These are phyloP conservation scores for Nectonema munidae DNA, from an alignment of 2,888 invertebrate species.

Conservation along the genomic window DNA sequence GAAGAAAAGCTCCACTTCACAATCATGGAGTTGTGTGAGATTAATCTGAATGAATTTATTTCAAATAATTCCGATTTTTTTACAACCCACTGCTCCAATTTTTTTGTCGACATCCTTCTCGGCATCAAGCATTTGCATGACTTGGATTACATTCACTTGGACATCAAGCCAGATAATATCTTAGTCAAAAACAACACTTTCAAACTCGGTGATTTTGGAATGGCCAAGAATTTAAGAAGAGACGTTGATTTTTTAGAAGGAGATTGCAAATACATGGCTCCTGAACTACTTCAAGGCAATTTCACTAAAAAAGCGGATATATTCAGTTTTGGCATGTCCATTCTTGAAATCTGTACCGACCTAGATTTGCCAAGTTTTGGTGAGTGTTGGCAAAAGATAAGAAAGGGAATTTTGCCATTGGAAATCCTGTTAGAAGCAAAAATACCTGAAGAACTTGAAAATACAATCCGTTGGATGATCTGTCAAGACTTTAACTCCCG, in stretches of 20 bases:
- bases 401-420: slow-evolving; percentile 30
- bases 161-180: slow-evolving; percentile 44
- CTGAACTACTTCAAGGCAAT: slow-evolving; percentile 34
- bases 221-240: slow-evolving; percentile 24
- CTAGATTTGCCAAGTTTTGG: slow-evolving; percentile 37
- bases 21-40: slow-evolving; percentile 10
- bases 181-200: slow-evolving; percentile 33
- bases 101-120: slow-evolving; percentile 6
- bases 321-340: slow-evolving; percentile 37
- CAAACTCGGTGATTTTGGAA: slow-evolving; percentile 42
- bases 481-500: too few relatives aligned
- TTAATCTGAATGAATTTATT: too few relatives aligned
- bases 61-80: too few relatives aligned
- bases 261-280: slow-evolving; percentile 40
- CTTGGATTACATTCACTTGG: slow-evolving; percentile 36
- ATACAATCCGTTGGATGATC: too few relatives aligned
- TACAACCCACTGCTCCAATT: too few relatives aligned
- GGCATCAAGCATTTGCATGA: slow-evolving; percentile 37
- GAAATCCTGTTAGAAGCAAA: too few relatives aligned
- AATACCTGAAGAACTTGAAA: too few relatives aligned
- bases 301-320: slow-evolving; percentile 39
- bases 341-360: slow-evolving; percentile 37
- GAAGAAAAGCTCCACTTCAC: slow-evolving; percentile 1
- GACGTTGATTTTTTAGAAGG: slow-evolving; percentile 29
- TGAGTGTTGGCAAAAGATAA: slow-evolving; percentile 34